phyloP scores from a whole-genome alignment of 1,140 invertebrate genomes.

The Drosophila serrata region DNA sequence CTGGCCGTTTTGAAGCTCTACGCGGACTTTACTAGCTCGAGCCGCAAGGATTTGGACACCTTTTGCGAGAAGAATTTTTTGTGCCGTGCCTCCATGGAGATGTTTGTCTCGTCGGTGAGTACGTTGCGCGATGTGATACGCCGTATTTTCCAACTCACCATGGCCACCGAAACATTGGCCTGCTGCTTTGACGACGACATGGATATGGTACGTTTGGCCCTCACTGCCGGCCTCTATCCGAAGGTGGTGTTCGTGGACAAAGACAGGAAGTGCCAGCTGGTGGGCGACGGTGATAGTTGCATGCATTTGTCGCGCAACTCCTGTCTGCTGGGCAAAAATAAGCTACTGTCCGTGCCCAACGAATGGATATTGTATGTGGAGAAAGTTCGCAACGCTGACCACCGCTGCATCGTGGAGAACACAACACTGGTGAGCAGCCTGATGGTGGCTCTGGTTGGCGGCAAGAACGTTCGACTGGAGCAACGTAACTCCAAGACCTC shows the following conservation, averaged over 20 bases:
- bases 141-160: conserved; percentile 34
- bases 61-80: conserved; percentile 60
- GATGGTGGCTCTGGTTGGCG: conserved; percentile 40
- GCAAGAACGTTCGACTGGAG: conserved; percentile 36
- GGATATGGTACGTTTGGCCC: conserved; percentile 95
- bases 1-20: conserved; percentile 90
- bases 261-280: conserved; percentile 5
- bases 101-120: conserved; percentile 62
- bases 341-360: background rate
- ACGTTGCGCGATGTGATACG: conserved; percentile 46
- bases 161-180: background rate
- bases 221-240: conserved; percentile 95
- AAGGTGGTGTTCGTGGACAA: conserved; percentile 88
- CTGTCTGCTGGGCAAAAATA: conserved; percentile 14
- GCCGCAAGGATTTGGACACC: background rate
- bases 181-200: conserved; percentile 88
- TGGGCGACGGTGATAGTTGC: conserved; percentile 30
- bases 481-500: background rate
- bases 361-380: conserved; percentile 59
- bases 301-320: conserved; percentile 52
- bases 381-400: conserved; percentile 19
- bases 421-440: conserved; percentile 38
- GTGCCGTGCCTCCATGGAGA: conserved; percentile 61
- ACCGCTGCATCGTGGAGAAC: conserved; percentile 37
- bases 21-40: conserved; percentile 26